Conservation (phyloP, 2,113 vertebrate genomes). For the Ardeotis arabs region DNA sequence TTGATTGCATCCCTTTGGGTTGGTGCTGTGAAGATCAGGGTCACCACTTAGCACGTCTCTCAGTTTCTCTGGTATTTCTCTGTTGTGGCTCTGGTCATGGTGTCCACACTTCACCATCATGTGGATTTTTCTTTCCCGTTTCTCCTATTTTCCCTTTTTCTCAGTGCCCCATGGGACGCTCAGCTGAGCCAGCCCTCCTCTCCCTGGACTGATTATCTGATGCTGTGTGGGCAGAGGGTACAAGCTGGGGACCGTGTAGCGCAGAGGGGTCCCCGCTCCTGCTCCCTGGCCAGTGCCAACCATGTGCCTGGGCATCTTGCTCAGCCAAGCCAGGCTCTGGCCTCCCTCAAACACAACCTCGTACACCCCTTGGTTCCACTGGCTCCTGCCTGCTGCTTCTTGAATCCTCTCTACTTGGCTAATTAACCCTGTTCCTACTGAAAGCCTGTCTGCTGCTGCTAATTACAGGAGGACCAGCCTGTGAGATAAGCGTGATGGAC, state of each 20-base stretch:
- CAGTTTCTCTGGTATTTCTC: background rate
- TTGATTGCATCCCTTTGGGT: background rate
- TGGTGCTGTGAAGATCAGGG: background rate
- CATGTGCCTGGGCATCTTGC: fast-evolving
- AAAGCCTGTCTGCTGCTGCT: background rate
- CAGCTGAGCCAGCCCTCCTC: background rate
- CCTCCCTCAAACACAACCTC: background rate
- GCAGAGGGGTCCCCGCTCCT: fast-evolving
- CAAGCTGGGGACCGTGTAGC: fast-evolving
- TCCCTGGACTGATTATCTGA: background rate
- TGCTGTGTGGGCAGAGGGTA: background rate
- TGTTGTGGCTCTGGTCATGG: fast-evolving
- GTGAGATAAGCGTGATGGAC: background rate
- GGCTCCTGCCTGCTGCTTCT: background rate
- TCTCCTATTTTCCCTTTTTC: background rate
- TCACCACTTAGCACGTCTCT: background rate
- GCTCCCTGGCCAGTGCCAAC: background rate
- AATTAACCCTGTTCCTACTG: background rate
- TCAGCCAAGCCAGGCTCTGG: background rate
- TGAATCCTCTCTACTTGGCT: background rate
- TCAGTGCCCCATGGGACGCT: fast-evolving
- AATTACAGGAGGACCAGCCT: background rate
- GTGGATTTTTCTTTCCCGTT: background rate
- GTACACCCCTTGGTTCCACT: background rate
- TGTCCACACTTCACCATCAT: background rate